Evolutionary conservation across 2,113 vertebrate genomes (phyloP), one percentile per base, ranked within the genome.

Genomic region (Bubo bubo): DNA sequence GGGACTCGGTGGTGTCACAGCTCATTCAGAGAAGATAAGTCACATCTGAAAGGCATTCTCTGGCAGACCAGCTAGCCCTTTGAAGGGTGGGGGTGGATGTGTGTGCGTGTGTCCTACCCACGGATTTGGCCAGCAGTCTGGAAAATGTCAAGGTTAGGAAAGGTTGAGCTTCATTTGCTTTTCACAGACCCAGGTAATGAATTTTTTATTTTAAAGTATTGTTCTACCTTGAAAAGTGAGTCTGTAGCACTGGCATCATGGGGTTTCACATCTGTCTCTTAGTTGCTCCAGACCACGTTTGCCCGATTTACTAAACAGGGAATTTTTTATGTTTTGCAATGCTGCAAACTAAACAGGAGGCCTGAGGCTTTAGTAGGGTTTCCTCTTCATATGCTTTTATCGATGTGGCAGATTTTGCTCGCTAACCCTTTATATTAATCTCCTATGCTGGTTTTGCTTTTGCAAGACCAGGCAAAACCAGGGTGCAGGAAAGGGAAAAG

Each of bases 131-230:
- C 91, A 79, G 73, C 86, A 94, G 83, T 95, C 95, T 97, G 96
- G 95, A 95, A 97, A 97, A 97, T 93, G 95, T 97, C 95, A 96
- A 87, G 96, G 94, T 95, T 96, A 95, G 87, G 88, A 95, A 91
- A 92, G 80, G 77, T 95, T 96, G 95, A 97, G 88, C 95, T 95
- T 93, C 92, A 90, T 93, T 94, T 93, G 93, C 83, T 94, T 96
- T 95, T 63, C 95, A 76, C 82, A 92, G 82, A 96, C 90, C 90
- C 0, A 59, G 71, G 88, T 76, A 89, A 95, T 97, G 89, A 94
- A 96, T 97, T 97, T 93, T 96, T 97, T 91, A 95, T 97, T 96
- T 90, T 71, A 41, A 95, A 95, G 94, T 82, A 93, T 95, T 96
- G 93, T 94, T 95, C 93, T 86, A 91, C 84, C 74, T 66, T 90